Percentiles rank a stretch among this genome's conserved stretches.
These are phyloP conservation scores for Odontamblyopus lacepedii DNA, from an alignment of 2,797 vertebrate species.

Conservation along the genomic window DNA sequence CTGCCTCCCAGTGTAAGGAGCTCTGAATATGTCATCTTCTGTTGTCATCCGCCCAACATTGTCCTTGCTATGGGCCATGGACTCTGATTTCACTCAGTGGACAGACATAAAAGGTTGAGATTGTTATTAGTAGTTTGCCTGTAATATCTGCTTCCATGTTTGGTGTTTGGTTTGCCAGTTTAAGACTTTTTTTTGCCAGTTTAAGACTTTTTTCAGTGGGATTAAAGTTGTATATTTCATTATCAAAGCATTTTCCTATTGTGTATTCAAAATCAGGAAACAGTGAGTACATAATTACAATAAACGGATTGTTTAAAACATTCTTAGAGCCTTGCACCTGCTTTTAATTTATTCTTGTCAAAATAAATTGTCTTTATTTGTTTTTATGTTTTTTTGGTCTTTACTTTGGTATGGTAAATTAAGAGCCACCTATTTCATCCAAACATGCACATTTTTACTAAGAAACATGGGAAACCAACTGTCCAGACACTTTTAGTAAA, in stretches of 20 bases:
- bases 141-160: neutral
- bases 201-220: neutral
- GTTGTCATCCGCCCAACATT: constrained; percentile 6
- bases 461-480: too few species aligned
- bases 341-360: too few species aligned
- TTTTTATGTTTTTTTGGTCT: too few species aligned
- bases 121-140: neutral
- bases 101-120: constrained; percentile 8
- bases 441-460: too few species aligned
- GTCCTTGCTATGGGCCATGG: neutral
- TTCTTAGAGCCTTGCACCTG: too few species aligned
- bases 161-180: neutral
- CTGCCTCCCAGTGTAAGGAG: neutral
- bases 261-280: neutral
- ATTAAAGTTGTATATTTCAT: neutral
- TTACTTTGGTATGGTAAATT: too few species aligned
- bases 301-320: neutral
- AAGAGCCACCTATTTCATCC: too few species aligned
- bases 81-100: constrained; percentile 3
- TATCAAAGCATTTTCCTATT: neutral
- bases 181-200: neutral
- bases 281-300: too few species aligned
- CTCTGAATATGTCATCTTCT: neutral
- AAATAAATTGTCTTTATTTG: too few species aligned
- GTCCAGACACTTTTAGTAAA: too few species aligned